Percentiles rank a stretch among this genome's conserved stretches.
Evolutionary conservation across 2,797 vertebrate genomes (phyloP).

Genomic region (Phrynocephalus guinanensis): DNA sequence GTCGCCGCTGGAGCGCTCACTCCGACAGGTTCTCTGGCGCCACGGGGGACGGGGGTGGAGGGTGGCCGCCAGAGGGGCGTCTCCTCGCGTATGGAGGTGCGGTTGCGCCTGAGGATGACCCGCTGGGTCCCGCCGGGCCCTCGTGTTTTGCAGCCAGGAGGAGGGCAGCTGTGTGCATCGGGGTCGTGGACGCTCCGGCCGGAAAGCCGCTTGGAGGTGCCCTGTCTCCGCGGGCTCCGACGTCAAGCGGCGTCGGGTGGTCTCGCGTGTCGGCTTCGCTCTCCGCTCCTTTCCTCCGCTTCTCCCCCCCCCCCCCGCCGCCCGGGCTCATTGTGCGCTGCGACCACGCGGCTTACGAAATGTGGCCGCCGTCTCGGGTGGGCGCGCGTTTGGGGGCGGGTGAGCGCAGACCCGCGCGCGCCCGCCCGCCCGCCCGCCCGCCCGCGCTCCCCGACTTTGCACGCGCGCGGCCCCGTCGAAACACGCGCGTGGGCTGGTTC

Average conservation of each 20-base stretch:
- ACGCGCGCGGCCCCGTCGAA: neutral
- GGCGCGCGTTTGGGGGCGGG: neutral
- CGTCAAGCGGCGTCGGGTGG: neutral
- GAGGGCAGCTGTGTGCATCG: neutral
- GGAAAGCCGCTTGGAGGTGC: neutral
- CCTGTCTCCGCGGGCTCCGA: no score
- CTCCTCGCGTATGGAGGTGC: neutral
- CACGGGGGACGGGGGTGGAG: neutral
- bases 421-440: no score
- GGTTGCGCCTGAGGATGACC: no score
- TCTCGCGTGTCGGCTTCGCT: no score
- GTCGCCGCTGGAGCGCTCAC: neutral
- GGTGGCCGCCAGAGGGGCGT: neutral
- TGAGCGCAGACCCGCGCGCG: neutral
- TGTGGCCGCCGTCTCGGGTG: neutral
- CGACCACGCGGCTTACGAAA: neutral
- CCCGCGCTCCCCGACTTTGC: neutral
- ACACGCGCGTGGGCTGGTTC: slow-evolving; percentile 5
- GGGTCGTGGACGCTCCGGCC: no score
- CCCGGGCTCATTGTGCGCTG: neutral
- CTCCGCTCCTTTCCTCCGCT: neutral
- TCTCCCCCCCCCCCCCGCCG: no score
- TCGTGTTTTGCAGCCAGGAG: neutral
- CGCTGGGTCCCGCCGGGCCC: neutral
- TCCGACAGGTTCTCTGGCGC: slow-evolving; percentile 23